Conservation (phyloP, 2,888 invertebrate genomes). For the Drosophila phalerata region DNA sequence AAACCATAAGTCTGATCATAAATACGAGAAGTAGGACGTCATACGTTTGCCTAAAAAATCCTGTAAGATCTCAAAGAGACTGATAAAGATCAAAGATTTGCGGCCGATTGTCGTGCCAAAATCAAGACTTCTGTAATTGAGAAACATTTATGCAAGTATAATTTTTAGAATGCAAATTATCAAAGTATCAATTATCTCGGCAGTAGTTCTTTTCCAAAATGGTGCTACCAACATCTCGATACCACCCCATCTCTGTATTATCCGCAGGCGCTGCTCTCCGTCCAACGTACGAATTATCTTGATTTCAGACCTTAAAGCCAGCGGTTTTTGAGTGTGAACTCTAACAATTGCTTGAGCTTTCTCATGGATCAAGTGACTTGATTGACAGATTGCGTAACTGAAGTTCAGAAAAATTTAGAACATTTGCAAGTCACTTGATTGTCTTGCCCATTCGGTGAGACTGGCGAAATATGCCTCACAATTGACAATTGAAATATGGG, state of each 20-base stretch:
- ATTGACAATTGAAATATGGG: no score
- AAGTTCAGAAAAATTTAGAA: conserved; percentile 1
- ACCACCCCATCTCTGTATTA: conserved; percentile 86
- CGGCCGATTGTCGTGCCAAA: background rate
- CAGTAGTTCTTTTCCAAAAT: conserved; percentile 93
- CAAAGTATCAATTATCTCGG: conserved; percentile 94
- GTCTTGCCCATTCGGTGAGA: conserved; percentile 16
- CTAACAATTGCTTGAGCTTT: background rate
- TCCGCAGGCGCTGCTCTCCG: conserved; percentile 51
- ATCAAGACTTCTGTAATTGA: background rate
- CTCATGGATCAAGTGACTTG: background rate
- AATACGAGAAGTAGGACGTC: conserved; percentile 92
- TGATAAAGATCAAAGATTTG: background rate
- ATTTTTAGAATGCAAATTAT: conserved; percentile 87
- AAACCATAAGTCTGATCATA: conserved; percentile 91
- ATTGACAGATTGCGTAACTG: background rate
- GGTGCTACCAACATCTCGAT: conserved; percentile 92
- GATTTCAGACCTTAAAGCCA: no score
- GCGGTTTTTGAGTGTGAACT: no score
- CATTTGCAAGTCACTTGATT: background rate
- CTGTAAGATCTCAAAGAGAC: background rate
- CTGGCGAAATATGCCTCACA: conserved; percentile 20
- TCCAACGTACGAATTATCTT: conserved; percentile 29
- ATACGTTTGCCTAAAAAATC: conserved; percentile 88
- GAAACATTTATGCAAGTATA: conserved; percentile 86